Conservation (phyloP, 2,113 vertebrate genomes). For the Cacatua alba region DNA sequence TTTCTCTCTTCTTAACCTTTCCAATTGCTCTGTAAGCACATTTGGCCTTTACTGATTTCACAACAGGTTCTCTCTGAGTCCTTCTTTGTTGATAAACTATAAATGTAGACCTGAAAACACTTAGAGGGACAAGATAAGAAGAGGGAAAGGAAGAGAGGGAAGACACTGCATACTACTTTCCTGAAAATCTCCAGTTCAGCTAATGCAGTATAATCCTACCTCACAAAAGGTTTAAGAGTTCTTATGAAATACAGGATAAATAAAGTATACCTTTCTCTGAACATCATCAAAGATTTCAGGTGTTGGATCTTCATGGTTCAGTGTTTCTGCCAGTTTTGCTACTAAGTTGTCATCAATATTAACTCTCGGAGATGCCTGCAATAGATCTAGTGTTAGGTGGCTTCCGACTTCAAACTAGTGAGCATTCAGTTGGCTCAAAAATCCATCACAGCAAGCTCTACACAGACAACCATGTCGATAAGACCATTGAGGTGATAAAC, state of each 20-base stretch:
- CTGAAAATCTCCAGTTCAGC: background rate
- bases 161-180: background rate
- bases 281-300: constrained; percentile 98
- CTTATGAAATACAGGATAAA: background rate
- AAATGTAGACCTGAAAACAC: background rate
- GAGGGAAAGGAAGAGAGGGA: background rate
- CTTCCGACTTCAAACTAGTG: background rate
- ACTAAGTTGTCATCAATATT: constrained; percentile 89
- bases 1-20: background rate
- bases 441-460: background rate
- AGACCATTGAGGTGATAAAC: background rate
- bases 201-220: background rate
- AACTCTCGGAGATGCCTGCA: constrained; percentile 94
- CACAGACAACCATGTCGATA: background rate
- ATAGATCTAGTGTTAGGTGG: background rate
- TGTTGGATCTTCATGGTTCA: constrained; percentile 93
- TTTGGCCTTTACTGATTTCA: background rate
- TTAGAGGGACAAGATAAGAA: background rate
- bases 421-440: background rate
- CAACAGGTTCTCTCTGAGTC: background rate
- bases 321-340: constrained; percentile 86
- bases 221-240: background rate
- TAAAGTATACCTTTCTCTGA: constrained; percentile 88
- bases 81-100: background rate
- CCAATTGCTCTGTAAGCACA: background rate